A percentile compares a stretch with the other conserved stretches of the same genome.
These are phyloP conservation scores for Trichosurus vulpecula DNA, from an alignment of 2,797 vertebrate genomes.

Conservation along the genomic window DNA sequence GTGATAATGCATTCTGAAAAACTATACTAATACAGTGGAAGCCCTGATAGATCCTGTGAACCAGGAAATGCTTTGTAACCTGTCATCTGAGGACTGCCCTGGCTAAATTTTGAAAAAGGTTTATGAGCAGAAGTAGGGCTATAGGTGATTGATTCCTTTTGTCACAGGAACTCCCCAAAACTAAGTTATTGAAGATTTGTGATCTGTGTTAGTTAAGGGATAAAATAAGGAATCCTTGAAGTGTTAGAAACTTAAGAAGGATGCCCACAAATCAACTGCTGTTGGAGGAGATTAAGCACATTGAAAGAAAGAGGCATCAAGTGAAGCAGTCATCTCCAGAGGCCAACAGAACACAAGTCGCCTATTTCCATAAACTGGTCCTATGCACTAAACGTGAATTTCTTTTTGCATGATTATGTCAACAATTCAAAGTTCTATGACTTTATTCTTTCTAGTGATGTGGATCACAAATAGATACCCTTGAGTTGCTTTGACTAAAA, in stretches of 20 bases:
- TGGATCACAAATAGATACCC: neutral
- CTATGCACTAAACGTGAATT: constrained; percentile 15
- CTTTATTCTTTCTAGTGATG: neutral
- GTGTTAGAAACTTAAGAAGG: neutral
- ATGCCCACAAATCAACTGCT: constrained; percentile 20
- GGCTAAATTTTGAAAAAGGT: neutral
- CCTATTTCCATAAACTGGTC: constrained; percentile 3
- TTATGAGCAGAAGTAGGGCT: neutral
- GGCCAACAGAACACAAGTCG: neutral
- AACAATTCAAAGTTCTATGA: neutral
- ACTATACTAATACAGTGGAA: neutral
- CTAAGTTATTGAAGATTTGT: neutral
- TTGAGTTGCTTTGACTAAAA: neutral
- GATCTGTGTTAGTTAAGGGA: neutral
- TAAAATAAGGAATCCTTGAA: neutral
- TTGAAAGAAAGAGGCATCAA: neutral
- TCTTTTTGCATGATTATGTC: neutral
- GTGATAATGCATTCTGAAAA: neutral
- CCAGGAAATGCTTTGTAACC: neutral
- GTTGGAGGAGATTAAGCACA: neutral
- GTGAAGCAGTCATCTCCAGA: neutral
- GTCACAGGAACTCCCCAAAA: neutral
- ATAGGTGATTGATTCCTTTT: neutral
- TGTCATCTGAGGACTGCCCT: neutral
- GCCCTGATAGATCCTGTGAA: neutral